Base-by-base conservation (phyloP, 1,140 invertebrate species). In the Hyphantria cunea region DNA sequence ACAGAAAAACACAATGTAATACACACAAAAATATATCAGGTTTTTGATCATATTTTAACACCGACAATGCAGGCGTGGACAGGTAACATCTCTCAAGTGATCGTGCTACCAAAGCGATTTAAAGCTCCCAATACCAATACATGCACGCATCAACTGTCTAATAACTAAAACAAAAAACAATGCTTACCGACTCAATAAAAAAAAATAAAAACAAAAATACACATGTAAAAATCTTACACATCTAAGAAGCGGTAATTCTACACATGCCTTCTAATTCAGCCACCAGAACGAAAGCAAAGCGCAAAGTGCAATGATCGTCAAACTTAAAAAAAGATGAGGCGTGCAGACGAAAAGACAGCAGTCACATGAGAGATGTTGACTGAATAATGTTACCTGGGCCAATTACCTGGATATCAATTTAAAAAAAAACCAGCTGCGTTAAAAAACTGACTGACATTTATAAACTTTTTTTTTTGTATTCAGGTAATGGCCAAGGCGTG, bases 361-460 rank as follows among this genome's bases (percentile, higher is more conserved):
- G 80, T 78, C 87, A 89, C 83, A 87, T 90, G 88, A 90, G 88
- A 90, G 88, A 90, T 90, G 86, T 88, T 78, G 77, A 83, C 84
- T 89, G 80, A 81, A 69, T 70, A 10, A 47, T 66, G 45, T 25
- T 25, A 51, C 67, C 69, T 78, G 80, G 72, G 58, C 70, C 55
- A 69, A 5, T 25, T 51, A 41, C 10, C 39, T 60, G 31, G 56
- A 51, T 34, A 42, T 31, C 15, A 55, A 49, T 11, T 8, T 48
- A 66, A 60, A 64, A 63, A 14, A 13, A 41, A 25, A 58, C 17
- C 17, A 3, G 17, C 1, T 1, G 1, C 17, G 17, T 3, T 3
- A 25, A 25, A 25, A 25, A 25, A 25, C 2, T 25, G 2, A 25
- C 17, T 25, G 17, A 25, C 17, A 25, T 25, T 25, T 5, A 5